phyloP scores from a whole-genome alignment of 2,797 vertebrate species.

The Rhinella marina region DNA sequence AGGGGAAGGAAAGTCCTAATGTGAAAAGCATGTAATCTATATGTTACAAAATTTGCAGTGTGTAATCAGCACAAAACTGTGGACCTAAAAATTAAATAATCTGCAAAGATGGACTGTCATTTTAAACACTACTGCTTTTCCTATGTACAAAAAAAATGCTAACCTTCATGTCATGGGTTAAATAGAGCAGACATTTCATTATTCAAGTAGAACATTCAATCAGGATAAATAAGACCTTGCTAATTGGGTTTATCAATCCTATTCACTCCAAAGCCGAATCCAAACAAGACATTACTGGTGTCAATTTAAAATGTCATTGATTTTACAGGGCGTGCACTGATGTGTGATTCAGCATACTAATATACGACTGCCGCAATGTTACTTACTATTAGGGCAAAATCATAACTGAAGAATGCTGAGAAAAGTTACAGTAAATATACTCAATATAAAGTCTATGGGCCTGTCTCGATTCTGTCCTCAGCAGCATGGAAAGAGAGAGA shows the following conservation, averaged over 20 bases:
- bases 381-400: not conserved
- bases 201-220: constrained; percentile 6
- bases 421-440: not conserved
- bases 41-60: no score
- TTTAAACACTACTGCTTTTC: not conserved
- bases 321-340: constrained; percentile 30
- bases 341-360: constrained; percentile 16
- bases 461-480: no score
- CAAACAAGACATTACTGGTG: constrained; percentile 36
- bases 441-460: no score
- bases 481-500: no score
- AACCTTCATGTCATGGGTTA: not conserved
- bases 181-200: constrained; percentile 8
- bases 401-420: not conserved
- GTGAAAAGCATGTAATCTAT: no score
- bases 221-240: constrained; percentile 31
- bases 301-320: constrained; percentile 42
- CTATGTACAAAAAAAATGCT: no score
- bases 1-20: no score
- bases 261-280: constrained; percentile 35
- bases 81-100: no score
- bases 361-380: not conserved
- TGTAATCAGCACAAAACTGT: no score
- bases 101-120: not conserved
- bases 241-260: constrained; percentile 34